Base-by-base conservation (phyloP, 2,888 invertebrate genomes). In the Thelaira solivaga region DNA sequence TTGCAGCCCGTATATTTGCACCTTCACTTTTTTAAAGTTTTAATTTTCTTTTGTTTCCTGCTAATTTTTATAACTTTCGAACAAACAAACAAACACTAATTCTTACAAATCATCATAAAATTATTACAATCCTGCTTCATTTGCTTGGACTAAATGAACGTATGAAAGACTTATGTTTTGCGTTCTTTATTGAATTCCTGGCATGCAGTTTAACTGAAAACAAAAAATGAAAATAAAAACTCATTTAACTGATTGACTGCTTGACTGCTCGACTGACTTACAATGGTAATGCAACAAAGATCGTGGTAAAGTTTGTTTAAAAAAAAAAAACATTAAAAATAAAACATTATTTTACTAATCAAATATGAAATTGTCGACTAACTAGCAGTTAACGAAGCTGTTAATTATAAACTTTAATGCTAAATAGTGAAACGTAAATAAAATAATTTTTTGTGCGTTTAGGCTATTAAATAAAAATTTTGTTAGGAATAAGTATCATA, bases 361-460 rank as follows among this genome's bases (percentile, higher is more conserved):
- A 78, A 80, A 77, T 77, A 73, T 76, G 69, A 69, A 76, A 81
- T 80, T 81, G 81, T 77, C 77, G 68, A 73, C 77, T 73, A 73
- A 73, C 73, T 69, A 53, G 78, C 74, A 78, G 78, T 74, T 74
- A 78, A 78, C 78, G 74, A 78, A 71, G 78, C 74, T 78, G 74
- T 49, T 78, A 78, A 78, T 78, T 78, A 65, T 68, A 65, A 64
- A 55, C 34, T 61, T 51, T 55, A 61, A 65, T 78, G 78, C 61
- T 78, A 78, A 78, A 62, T 49, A 71, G 69, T 65, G n/a, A n/a
- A n/a, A 74, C 18, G 26, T 71, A 55, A 62, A 59, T 10, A 31
- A n/a, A 55, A 74, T 61, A 61, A 69, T 2, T 22, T 18, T 22
- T 22, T 39, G n/a, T n/a, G n/a, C n/a, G n/a, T n/a, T n/a, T n/a